Evolutionary conservation across 2,113 vertebrate genomes (phyloP), one percentile per base, ranked within the genome.

Genomic region (Zosterops borbonicus): DNA sequence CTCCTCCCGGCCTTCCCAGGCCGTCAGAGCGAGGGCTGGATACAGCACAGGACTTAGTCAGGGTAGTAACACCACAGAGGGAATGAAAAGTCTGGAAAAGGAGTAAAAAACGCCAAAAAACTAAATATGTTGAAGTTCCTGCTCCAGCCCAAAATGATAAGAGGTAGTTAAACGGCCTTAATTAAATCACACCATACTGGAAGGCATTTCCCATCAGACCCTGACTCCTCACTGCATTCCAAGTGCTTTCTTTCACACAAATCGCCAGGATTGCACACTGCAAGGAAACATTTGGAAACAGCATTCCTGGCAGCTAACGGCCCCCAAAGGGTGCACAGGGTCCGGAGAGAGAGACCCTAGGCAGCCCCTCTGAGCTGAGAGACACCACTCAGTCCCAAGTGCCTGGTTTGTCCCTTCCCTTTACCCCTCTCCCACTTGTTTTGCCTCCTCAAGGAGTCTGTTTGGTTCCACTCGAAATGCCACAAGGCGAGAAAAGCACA

Each of bases 1-100:
- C 31, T 65, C 5, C 0, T 0, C 75, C 18, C 1, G 0, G 29
- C 56, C n/a, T 17, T 56, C 13, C 63, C 49, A 11, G 21, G 41
- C 52, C 1, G 0, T 8, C 33, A 31, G 14, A 37, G 31, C 25
- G 15, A 53, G 27, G n/a, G 17, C 17, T 23, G 19, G 8, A 35
- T 4, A 33, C 19, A 42, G 29, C 33, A 37, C 41, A 21, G 17
- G 35, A 17, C 24, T 49, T 19, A 29, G 19, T 28, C 14, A 55
- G 29, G 21, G 29, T 28, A 60, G 9, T 23, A 42, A 44, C 33
- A 33, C 11, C 27, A 16, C 17, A 53, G 27, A 28, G 14, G 12
- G 14, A 77, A 52, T 7, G 17, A 23, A 44, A 52, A 10, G 10
- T 33, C 31, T 12, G 35, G 41, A 4, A 37, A 25, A 69, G 15